These are phyloP conservation scores for Myotis vivesi DNA, from an alignment of 2,797 vertebrate species.

Conservation along the genomic window DNA sequence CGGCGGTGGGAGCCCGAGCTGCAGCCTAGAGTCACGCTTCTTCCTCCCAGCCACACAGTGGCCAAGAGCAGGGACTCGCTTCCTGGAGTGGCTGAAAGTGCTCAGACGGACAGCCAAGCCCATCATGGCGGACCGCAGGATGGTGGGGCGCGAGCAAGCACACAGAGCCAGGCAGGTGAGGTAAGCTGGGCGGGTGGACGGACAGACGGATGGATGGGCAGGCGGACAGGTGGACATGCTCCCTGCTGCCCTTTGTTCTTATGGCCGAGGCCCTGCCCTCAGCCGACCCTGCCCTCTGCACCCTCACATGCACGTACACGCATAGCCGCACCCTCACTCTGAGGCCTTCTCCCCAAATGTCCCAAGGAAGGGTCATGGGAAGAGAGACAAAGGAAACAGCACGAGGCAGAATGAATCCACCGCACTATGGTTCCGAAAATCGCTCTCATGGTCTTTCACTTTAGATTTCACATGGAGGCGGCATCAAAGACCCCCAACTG, in stretches of 20 bases:
- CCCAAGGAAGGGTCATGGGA: slow-evolving; percentile 67
- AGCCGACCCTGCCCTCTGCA: slow-evolving; percentile 61
- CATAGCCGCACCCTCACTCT: slow-evolving; percentile 19
- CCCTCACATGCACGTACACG: neutral
- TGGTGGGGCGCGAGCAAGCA: slow-evolving; percentile 82
- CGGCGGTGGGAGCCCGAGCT: slow-evolving; percentile 91
- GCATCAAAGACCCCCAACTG: slow-evolving; percentile 88
- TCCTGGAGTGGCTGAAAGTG: slow-evolving; percentile 89
- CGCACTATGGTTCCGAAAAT: slow-evolving; percentile 72
- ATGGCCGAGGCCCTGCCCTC: slow-evolving; percentile 67
- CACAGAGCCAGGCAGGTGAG: slow-evolving; percentile 93
- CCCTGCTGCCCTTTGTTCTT: slow-evolving; percentile 85
- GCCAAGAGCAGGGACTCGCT: slow-evolving; percentile 90
- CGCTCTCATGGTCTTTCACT: slow-evolving; percentile 83
- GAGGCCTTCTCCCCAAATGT: slow-evolving; percentile 38
- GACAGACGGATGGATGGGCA: neutral
- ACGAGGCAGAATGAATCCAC: slow-evolving; percentile 61
- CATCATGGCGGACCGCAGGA: slow-evolving; percentile 91
- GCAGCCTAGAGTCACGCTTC: slow-evolving; percentile 96
- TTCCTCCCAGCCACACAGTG: slow-evolving; percentile 92
- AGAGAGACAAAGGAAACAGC: slow-evolving; percentile 80
- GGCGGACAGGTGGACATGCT: slow-evolving; percentile 66
- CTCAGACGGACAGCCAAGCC: slow-evolving; percentile 87
- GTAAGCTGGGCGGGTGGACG: slow-evolving; percentile 79
- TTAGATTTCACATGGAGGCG: slow-evolving; percentile 85